Percentiles rank a stretch among this genome's conserved stretches.
phyloP scores from a whole-genome alignment of 2,797 vertebrate species.

The Liasis olivaceus region DNA sequence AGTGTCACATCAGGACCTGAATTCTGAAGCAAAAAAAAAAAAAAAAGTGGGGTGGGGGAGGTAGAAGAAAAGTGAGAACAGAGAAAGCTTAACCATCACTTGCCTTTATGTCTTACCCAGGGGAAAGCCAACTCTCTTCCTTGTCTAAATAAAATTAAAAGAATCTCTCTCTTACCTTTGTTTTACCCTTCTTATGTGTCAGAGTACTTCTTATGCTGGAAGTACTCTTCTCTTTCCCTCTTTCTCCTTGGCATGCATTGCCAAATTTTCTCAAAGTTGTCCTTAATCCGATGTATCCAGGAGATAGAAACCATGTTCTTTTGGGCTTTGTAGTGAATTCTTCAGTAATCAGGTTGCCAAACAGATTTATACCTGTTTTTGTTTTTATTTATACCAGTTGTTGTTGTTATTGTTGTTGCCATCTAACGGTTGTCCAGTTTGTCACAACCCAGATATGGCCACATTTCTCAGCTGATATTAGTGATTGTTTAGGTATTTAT shows the following conservation, averaged over 20 bases:
- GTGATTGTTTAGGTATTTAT: no score
- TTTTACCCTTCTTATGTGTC: constrained; percentile 41
- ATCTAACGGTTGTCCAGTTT: no score
- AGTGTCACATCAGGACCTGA: neutral
- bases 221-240: constrained; percentile 20
- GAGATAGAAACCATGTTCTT: constrained; percentile 51
- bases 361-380: no score
- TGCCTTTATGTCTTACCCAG: constrained; percentile 36
- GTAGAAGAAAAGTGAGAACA: constrained; percentile 3
- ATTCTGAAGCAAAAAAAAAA: constrained; percentile 22
- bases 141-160: constrained; percentile 55
- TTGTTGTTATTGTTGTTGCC: constrained; percentile 25
- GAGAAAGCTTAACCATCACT: neutral
- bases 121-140: constrained; percentile 37
- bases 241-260: constrained; percentile 39
- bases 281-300: constrained; percentile 59
- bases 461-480: no score
- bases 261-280: constrained; percentile 54
- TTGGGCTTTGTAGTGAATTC: constrained; percentile 64
- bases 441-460: no score
- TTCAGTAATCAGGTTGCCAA: constrained; percentile 51
- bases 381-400: neutral
- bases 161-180: constrained; percentile 40
- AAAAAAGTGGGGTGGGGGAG: neutral
- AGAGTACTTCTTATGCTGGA: constrained; percentile 52